Conservation (phyloP, 1,140 invertebrate species). For the Zaprionus nigranus region DNA sequence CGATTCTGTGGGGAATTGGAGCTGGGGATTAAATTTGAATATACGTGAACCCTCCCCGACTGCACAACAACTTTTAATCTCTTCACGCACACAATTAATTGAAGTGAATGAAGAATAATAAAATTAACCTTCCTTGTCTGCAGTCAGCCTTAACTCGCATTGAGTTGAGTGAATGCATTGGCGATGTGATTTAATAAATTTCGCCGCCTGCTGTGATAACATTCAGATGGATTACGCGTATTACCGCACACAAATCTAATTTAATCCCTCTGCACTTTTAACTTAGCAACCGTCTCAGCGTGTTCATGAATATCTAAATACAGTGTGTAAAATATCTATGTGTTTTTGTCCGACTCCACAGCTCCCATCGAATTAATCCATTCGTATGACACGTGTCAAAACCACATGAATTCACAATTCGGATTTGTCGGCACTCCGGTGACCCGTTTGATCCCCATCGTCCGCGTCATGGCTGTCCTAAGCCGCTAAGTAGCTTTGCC, state of each 20-base stretch:
- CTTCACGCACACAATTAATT: conserved; percentile 35
- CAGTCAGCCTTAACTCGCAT: background rate
- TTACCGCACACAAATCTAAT: background rate
- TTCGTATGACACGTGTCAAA: conserved; percentile 67
- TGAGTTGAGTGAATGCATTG: conserved; percentile 4
- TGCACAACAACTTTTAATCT: conserved; percentile 34
- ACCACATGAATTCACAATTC: conserved; percentile 74
- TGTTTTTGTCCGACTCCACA: conserved; percentile 19
- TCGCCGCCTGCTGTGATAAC: background rate
- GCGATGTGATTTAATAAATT: conserved; percentile 5
- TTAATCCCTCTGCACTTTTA: background rate
- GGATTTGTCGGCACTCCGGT: conserved; percentile 65
- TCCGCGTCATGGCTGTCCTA: conserved; percentile 24
- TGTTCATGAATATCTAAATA: conserved; percentile 5
- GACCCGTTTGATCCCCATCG: conserved; percentile 5
- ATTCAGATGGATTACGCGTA: conserved; percentile 18
- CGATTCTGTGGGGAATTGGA: conserved; percentile 6
- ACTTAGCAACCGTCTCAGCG: background rate
- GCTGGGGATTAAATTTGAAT: background rate
- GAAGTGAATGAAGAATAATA: conserved; percentile 34
- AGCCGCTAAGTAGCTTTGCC: conserved; percentile 66
- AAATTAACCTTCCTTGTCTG: conserved; percentile 1
- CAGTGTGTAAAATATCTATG: background rate
- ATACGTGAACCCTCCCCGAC: background rate
- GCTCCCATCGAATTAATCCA: conserved; percentile 10